Conservation (phyloP, 1,140 invertebrate species). For the Euglossa dilemma region DNA sequence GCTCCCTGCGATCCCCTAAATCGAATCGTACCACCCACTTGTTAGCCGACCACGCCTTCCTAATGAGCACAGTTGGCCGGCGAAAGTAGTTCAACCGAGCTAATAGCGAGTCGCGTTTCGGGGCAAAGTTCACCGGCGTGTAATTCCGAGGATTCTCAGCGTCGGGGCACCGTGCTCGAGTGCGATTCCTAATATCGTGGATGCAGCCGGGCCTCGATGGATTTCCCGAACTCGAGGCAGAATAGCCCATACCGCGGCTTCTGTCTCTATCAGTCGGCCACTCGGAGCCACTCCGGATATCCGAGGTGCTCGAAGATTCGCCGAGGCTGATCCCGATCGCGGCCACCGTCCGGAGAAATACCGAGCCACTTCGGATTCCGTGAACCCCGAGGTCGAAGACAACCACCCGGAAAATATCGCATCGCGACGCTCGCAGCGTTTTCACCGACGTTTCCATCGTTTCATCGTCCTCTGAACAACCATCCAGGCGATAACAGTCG, state of each 20-base stretch:
- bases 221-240: neutral
- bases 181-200: neutral
- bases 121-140: neutral
- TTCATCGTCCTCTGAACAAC: neutral
- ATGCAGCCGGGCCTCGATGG: neutral
- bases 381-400: neutral
- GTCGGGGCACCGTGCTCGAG: neutral
- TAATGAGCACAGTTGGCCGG: neutral
- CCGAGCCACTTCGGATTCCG: neutral
- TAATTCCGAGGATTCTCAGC: neutral
- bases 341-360: neutral
- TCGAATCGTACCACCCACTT: neutral
- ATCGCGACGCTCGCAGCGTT: neutral
- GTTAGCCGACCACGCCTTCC: neutral
- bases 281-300: constrained; percentile 1
- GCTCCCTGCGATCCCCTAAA: neutral
- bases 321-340: neutral
- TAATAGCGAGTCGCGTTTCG: neutral
- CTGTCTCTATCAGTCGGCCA: constrained; percentile 10
- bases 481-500: neutral
- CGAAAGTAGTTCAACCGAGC: neutral
- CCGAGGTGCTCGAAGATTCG: neutral
- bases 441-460: neutral
- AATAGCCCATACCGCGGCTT: neutral
- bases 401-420: neutral